Conservation (phyloP, 2,888 invertebrate species). For the Plemyria rubiginata region DNA sequence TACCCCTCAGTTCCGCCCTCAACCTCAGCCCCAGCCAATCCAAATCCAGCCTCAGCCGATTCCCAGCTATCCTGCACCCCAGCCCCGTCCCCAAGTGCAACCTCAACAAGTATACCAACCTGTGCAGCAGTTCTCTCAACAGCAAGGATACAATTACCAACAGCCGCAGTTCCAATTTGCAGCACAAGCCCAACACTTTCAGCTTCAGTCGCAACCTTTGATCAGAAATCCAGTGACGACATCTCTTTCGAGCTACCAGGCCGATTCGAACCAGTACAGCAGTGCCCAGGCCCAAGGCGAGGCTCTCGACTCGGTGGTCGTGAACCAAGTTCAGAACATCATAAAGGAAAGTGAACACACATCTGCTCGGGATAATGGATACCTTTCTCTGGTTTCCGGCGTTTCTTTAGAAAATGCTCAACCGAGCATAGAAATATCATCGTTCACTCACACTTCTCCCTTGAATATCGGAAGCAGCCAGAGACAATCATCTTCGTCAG, state of each 20-base stretch:
- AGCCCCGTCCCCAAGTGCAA: slow-evolving; percentile 39
- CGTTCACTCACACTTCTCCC: slow-evolving; percentile 73
- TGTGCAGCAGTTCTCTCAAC: slow-evolving; percentile 45
- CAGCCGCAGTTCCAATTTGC: slow-evolving; percentile 44
- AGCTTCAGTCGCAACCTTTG: slow-evolving; percentile 54
- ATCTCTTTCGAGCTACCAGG: slow-evolving; percentile 67
- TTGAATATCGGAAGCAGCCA: slow-evolving; percentile 39
- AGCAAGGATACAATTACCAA: slow-evolving; percentile 42
- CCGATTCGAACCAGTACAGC: slow-evolving; percentile 70
- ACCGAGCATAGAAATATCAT: slow-evolving; percentile 75
- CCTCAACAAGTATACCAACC: slow-evolving; percentile 41
- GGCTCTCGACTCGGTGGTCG: slow-evolving; percentile 67
- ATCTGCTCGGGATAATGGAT: slow-evolving; percentile 70
- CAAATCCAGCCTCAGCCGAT: slow-evolving; percentile 34
- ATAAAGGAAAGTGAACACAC: slow-evolving; percentile 74
- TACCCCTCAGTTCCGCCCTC: slow-evolving; percentile 35
- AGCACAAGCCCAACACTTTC: slow-evolving; percentile 37
- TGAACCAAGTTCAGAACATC: slow-evolving; percentile 68
- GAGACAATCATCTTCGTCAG: slow-evolving; percentile 41
- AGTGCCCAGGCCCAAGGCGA: slow-evolving; percentile 54
- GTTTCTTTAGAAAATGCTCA: slow-evolving; percentile 71
- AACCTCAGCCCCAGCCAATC: slow-evolving; percentile 31
- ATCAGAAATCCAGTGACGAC: slow-evolving; percentile 46
- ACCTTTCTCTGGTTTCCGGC: slow-evolving; percentile 72
- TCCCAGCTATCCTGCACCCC: slow-evolving; percentile 39